A percentile compares a stretch with the other conserved stretches of the same genome.
These are phyloP conservation scores for Grallaria varia DNA, from an alignment of 2,113 vertebrate species.

Conservation along the genomic window DNA sequence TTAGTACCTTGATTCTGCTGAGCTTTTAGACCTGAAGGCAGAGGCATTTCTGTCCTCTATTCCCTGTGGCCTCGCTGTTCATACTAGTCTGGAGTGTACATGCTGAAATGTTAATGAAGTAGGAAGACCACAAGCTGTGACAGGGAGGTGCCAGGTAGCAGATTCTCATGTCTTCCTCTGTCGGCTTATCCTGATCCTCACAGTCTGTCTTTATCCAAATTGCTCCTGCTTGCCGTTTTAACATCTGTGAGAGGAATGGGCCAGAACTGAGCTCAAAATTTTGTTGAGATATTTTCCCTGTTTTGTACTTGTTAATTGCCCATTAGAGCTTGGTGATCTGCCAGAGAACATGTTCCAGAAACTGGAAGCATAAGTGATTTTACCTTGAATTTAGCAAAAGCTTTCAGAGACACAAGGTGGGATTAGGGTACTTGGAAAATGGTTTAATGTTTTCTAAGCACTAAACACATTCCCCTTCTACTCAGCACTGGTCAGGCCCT, in stretches of 20 bases:
- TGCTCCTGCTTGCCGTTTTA: not conserved
- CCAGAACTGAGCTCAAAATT: not conserved
- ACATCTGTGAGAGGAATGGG: not conserved
- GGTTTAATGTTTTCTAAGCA: not conserved
- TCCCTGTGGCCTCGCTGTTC: rapidly evolving
- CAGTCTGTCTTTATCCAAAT: not conserved
- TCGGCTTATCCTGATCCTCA: not conserved
- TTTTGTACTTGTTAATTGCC: not conserved
- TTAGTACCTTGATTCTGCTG: not conserved
- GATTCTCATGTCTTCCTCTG: not conserved
- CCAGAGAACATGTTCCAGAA: not conserved
- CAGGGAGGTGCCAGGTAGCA: not conserved
- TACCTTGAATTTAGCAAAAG: not conserved
- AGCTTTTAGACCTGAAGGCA: not conserved
- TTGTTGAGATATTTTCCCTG: not conserved
- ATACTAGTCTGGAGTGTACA: not conserved
- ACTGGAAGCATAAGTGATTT: not conserved
- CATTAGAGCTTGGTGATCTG: not conserved
- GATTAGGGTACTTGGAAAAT: not conserved
- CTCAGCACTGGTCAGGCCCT: not conserved
- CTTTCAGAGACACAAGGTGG: not conserved
- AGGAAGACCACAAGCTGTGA: not conserved
- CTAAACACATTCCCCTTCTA: not conserved
- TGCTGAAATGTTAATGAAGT: not conserved
- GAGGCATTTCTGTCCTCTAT: not conserved